Evolutionary conservation across 2,797 vertebrate species (phyloP), one percentile per base, ranked within the genome.

Genomic region (Triplophysa yarkandensis): DNA sequence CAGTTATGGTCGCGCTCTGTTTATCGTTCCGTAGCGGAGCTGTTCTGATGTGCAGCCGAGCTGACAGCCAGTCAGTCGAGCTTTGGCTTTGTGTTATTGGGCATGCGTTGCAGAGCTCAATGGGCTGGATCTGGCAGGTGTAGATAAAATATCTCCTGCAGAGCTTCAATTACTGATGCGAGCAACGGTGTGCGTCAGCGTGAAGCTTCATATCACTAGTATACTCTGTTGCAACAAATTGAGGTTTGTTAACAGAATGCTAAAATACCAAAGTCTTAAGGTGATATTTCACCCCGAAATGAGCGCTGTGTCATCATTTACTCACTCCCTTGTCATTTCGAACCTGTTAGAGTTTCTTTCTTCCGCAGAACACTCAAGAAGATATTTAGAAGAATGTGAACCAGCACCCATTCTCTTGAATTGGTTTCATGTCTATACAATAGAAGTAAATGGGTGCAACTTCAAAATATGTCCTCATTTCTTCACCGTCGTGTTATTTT

Each of bases 91-190:
- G 52, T 67, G 72, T 67, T 48, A 25, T 4, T 5, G 41, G 54
- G 10, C 19, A 44, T 74, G 61, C n/a, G 4, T 30, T 57, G 50
- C 50, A 44, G 39, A 14, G 17, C 69, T 41, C 34, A 67, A 48
- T 39, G 28, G 21, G 69, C 3, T 67, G 27, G n/a, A 73, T 73
- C 71, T 78, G 71, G 21, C 52, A 50, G 23, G 41, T 68, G 44
- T 32, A 62, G 66, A 70, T 52, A 74, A 80, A 76, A 50, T 34
- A 39, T 58, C 64, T 74, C 70, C 34, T 39, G 62, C 44, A 57
- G 58, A 43, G 68, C 32, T 55, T 57, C 60, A 57, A 21, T 65
- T 68, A 58, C 57, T 64, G 64, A 61, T 13, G 17, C 76, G 54
- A 68, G 21, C 36, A 58, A 17, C 46, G 25, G 23, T 39, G 34